Evolutionary conservation across 2,797 vertebrate species (phyloP).

Genomic region (Bothrops alternatus): DNA sequence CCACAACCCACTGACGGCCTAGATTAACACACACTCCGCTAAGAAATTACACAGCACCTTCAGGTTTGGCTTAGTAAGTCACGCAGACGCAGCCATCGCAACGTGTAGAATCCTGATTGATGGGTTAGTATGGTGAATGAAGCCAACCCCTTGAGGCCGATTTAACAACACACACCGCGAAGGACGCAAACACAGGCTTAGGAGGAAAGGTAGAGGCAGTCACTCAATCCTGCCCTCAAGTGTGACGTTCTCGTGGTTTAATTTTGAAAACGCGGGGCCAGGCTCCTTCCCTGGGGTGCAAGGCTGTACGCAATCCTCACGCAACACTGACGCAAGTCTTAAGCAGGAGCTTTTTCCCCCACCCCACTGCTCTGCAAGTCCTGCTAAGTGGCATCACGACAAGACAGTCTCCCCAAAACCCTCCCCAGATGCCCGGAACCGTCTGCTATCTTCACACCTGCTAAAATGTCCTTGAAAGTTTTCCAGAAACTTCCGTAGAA

Average conservation of each 20-base stretch:
- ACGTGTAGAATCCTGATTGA: not conserved
- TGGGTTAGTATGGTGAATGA: not conserved
- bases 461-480: too few species aligned
- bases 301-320: not conserved
- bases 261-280: conserved; percentile 5
- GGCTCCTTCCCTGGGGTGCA: not conserved
- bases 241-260: not conserved
- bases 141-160: not conserved
- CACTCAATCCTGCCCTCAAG: not conserved
- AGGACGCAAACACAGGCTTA: not conserved
- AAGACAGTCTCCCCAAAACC: too few species aligned
- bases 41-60: not conserved
- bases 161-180: not conserved
- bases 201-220: not conserved
- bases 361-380: too few species aligned
- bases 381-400: too few species aligned
- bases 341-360: too few species aligned
- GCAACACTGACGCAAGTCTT: not conserved
- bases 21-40: not conserved
- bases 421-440: too few species aligned
- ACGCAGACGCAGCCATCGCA: not conserved
- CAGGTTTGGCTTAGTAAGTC: not conserved
- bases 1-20: not conserved
- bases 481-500: too few species aligned
- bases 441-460: too few species aligned